Conservation (phyloP, 2,797 vertebrate species). For the Choloepus didactylus region DNA sequence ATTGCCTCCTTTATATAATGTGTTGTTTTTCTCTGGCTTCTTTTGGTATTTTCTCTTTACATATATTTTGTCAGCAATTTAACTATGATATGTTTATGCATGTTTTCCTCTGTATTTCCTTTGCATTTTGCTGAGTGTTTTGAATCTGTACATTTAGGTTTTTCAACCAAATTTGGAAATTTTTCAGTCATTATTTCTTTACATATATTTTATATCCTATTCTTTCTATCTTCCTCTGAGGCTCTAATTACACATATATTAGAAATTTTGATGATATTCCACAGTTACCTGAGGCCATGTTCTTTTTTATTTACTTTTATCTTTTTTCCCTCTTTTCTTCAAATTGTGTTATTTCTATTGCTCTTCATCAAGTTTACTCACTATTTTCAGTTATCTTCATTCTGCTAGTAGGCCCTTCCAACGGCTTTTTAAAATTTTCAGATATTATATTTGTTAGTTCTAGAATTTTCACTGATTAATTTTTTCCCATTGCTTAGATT, state of each 20-base stretch:
- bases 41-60: neutral
- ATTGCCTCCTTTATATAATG: neutral
- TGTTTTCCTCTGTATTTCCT: neutral
- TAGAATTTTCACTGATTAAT: neutral
- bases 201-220: neutral
- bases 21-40: neutral
- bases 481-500: slow-evolving; percentile 10
- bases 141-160: neutral
- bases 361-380: neutral
- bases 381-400: neutral
- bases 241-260: neutral
- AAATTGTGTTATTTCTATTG: neutral
- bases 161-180: neutral
- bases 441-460: slow-evolving; percentile 14
- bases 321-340: neutral
- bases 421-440: neutral
- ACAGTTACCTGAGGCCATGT: neutral
- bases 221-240: neutral
- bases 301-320: neutral
- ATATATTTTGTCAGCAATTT: neutral
- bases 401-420: neutral
- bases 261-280: neutral
- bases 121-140: neutral
- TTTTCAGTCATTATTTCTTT: neutral
- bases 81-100: neutral